Evolutionary conservation across 2,797 vertebrate genomes (phyloP).

Genomic region (Heteromormyrus szaboi): DNA sequence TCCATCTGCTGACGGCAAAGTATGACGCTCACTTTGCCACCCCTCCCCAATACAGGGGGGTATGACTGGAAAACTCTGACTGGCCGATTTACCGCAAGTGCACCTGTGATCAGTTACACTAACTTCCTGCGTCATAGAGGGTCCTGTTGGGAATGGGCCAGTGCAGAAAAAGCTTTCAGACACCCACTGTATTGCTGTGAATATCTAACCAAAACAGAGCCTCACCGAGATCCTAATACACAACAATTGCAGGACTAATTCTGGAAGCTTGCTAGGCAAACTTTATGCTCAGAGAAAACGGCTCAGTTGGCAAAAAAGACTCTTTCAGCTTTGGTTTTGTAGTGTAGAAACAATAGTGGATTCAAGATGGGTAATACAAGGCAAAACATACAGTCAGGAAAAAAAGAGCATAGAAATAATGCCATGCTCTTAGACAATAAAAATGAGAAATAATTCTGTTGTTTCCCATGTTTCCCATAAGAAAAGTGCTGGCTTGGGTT

Average conservation of each 20-base stretch:
- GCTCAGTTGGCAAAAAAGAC: conserved; percentile 57
- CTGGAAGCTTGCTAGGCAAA: conserved; percentile 51
- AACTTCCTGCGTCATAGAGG: background rate
- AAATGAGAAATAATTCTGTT: background rate
- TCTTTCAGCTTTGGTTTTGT: conserved; percentile 38
- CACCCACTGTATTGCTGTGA: background rate
- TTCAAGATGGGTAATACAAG: conserved; percentile 20
- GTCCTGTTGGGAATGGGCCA: background rate
- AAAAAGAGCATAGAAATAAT: background rate
- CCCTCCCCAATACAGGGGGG: background rate
- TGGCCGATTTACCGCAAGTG: background rate
- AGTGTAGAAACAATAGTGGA: conserved; percentile 1
- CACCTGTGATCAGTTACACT: background rate
- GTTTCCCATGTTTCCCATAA: background rate
- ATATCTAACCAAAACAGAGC: conserved; percentile 11
- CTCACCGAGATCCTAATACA: conserved; percentile 52
- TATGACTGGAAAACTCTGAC: background rate
- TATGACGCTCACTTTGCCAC: background rate
- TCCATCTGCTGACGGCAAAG: conserved; percentile 36
- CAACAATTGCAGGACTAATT: conserved; percentile 58
- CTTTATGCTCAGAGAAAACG: conserved; percentile 58
- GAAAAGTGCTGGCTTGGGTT: background rate
- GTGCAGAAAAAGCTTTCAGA: background rate
- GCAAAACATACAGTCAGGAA: background rate
- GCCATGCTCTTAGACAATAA: background rate